These are phyloP conservation scores for Azemiops feae DNA, from an alignment of 2,113 vertebrate species.

Conservation along the genomic window DNA sequence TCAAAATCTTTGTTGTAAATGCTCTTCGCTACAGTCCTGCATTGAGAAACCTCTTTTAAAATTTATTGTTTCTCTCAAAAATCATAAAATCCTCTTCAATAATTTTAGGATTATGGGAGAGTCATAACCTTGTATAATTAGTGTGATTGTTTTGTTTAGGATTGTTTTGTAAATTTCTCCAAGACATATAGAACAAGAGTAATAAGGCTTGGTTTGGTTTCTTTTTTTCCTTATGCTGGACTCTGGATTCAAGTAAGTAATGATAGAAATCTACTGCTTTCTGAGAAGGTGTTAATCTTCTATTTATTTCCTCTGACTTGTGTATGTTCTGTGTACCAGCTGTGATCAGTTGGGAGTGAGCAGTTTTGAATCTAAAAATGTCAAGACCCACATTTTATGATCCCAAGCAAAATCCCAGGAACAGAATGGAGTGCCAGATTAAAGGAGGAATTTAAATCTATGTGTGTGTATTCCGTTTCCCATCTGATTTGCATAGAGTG, in stretches of 20 bases:
- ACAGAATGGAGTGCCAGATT: background rate
- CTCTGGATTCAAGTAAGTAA: constrained; percentile 4
- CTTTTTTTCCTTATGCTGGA: background rate
- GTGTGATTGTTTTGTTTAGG: background rate
- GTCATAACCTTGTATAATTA: background rate
- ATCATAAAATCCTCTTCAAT: background rate
- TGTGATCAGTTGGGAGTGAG: background rate
- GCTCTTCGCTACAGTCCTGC: background rate
- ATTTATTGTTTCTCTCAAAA: background rate
- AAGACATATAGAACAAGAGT: background rate
- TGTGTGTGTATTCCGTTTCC: constrained; percentile 45
- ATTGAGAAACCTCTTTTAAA: background rate
- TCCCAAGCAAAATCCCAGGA: constrained; percentile 32
- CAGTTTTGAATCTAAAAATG: constrained; percentile 25
- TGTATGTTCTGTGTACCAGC: constrained; percentile 7
- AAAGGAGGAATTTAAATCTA: constrained; percentile 54
- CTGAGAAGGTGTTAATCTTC: constrained; percentile 13
- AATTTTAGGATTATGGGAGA: background rate
- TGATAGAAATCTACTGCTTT: background rate
- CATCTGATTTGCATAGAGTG: constrained; percentile 47
- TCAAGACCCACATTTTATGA: constrained; percentile 32
- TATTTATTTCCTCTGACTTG: constrained; percentile 36
- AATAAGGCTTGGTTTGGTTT: rapidly evolving
- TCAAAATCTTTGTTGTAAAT: background rate
- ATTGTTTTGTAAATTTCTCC: background rate